phyloP scores from a whole-genome alignment of 2,888 invertebrate species.

The Peribatodes rhomboidaria region DNA sequence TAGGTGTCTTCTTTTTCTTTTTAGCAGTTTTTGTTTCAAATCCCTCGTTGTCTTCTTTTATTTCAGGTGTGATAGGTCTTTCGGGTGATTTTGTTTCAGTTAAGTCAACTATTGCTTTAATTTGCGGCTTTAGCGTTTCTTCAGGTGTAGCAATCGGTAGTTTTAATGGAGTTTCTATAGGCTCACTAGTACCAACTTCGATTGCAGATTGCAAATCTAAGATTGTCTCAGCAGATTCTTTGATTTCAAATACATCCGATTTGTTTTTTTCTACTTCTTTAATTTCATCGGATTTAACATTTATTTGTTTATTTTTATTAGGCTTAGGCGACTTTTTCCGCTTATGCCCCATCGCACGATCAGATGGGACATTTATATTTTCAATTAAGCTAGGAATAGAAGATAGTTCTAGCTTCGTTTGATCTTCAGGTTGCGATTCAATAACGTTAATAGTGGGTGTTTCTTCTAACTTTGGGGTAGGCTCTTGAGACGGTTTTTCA shows the following conservation, averaged over 20 bases:
- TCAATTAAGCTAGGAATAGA: not conserved
- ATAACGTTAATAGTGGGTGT: not conserved
- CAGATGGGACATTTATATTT: constrained; percentile 36
- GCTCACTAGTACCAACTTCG: not conserved
- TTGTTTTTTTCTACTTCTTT: not conserved
- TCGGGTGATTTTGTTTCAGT: constrained; percentile 18
- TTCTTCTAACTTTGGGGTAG: constrained; percentile 28
- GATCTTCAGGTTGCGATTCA: constrained; percentile 3
- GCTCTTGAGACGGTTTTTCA: constrained; percentile 1
- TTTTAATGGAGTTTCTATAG: not conserved
- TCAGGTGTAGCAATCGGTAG: not conserved
- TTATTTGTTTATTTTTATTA: constrained; percentile 40
- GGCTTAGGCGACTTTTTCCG: constrained; percentile 56
- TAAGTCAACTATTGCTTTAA: not conserved
- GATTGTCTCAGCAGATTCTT: constrained; percentile 1
- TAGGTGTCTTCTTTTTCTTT: constrained; percentile 60
- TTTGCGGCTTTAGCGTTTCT: constrained; percentile 1
- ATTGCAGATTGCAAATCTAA: not conserved
- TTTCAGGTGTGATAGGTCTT: constrained; percentile 30
- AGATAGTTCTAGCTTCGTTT: not conserved
- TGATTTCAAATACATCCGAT: constrained; percentile 1
- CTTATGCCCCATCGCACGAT: constrained; percentile 53
- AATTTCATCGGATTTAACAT: constrained; percentile 21
- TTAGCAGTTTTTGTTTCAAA: constrained; percentile 52
- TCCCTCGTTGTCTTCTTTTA: constrained; percentile 45